Percentiles rank a stretch among this genome's conserved stretches.
These are phyloP conservation scores for Anticlea derivata DNA, from an alignment of 2,888 invertebrate species.

Conservation along the genomic window DNA sequence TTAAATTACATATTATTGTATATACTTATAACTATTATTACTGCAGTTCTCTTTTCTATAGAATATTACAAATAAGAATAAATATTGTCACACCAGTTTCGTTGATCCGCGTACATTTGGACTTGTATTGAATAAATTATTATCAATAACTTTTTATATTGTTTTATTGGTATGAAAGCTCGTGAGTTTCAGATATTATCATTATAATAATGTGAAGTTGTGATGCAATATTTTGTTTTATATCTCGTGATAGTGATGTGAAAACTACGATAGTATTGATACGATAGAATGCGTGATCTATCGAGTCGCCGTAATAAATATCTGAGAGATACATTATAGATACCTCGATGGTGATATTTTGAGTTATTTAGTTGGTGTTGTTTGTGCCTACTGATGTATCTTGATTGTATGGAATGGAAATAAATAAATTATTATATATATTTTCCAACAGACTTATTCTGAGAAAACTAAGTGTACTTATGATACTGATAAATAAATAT, in stretches of 20 bases:
- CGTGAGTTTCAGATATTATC: constrained; percentile 64
- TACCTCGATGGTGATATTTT: constrained; percentile 34
- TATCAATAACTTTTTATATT: constrained; percentile 77
- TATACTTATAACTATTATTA: too few relatives aligned
- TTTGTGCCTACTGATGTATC: constrained; percentile 8
- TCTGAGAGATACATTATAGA: constrained; percentile 34
- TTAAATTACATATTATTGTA: too few relatives aligned
- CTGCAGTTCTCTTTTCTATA: too few relatives aligned
- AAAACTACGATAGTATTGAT: constrained; percentile 28
- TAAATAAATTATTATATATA: not conserved
- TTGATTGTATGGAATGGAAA: constrained; percentile 6
- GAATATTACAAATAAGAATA: too few relatives aligned
- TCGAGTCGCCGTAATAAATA: constrained; percentile 34
- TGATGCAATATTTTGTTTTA: constrained; percentile 59
- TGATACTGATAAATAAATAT: too few relatives aligned
- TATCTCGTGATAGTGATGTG: constrained; percentile 35
- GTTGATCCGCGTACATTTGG: constrained; percentile 32
- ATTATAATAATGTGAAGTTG: constrained; percentile 52
- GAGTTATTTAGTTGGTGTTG: constrained; percentile 24
- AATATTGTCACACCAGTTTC: constrained; percentile 26
- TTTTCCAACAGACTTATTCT: not conserved
- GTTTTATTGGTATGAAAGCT: constrained; percentile 76
- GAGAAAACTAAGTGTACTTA: too few relatives aligned
- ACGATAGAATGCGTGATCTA: constrained; percentile 30
- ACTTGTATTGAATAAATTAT: constrained; percentile 73